These are phyloP conservation scores for Elephas maximus DNA, from an alignment of 2,113 vertebrate species.

Conservation along the genomic window DNA sequence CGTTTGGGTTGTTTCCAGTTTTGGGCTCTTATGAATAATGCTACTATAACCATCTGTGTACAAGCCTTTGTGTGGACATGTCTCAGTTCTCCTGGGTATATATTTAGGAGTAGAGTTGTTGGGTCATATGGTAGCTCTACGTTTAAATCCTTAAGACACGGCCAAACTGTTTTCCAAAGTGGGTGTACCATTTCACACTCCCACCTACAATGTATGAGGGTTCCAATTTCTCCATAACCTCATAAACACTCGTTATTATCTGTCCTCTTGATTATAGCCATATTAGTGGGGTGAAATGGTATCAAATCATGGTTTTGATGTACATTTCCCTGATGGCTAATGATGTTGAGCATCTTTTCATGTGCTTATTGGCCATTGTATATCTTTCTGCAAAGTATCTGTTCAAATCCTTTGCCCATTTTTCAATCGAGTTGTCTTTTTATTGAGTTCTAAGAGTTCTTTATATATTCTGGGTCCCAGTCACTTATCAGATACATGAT, in stretches of 20 bases:
- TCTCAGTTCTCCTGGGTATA: neutral
- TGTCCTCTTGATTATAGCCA: neutral
- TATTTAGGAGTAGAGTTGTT: neutral
- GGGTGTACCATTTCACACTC: neutral
- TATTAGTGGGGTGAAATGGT: neutral
- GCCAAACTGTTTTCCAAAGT: neutral
- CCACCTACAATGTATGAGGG: neutral
- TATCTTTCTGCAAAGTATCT: neutral
- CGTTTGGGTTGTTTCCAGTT: neutral
- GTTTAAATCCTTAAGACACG: neutral
- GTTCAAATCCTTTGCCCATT: neutral
- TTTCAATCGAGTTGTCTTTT: neutral
- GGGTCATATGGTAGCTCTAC: neutral
- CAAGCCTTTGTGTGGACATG: neutral
- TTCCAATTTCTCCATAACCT: neutral
- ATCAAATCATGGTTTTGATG: neutral
- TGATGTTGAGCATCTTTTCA: neutral
- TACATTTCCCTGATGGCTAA: neutral
- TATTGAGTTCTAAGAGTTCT: neutral
- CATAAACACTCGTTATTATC: neutral
- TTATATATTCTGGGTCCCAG: neutral
- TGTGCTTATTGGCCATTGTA: neutral
- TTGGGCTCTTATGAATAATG: neutral
- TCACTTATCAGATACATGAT: neutral
- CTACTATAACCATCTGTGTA: neutral